Percentiles rank a stretch among this genome's conserved stretches.
Evolutionary conservation across 2,888 invertebrate species (phyloP).

Genomic region (Bombylius major): DNA sequence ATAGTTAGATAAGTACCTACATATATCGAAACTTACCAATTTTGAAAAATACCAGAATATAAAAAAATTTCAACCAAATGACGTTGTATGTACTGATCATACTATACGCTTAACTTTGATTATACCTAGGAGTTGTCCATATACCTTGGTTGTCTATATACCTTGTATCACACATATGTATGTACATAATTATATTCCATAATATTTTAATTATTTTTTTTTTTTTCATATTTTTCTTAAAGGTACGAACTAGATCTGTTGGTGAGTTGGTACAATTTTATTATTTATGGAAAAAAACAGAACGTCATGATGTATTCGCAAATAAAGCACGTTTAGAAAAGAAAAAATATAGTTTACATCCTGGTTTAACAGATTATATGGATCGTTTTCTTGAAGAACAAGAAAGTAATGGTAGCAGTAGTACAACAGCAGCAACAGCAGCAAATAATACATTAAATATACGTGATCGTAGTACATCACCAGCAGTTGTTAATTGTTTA

Average conservation of each 20-base stretch:
- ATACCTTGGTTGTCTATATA: too few species aligned
- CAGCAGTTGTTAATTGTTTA: neutral
- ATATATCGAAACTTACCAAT: too few species aligned
- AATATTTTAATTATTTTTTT: too few species aligned
- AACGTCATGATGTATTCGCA: slow-evolving; percentile 82
- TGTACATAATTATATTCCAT: too few species aligned
- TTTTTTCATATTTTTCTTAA: neutral
- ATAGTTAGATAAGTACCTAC: too few species aligned
- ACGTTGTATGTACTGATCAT: too few species aligned
- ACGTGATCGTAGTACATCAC: slow-evolving; percentile 7
- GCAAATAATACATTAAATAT: neutral
- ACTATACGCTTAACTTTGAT: too few species aligned
- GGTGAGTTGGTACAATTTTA: slow-evolving; percentile 95
- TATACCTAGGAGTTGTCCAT: too few species aligned
- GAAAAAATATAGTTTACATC: slow-evolving; percentile 83
- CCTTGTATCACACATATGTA: too few species aligned
- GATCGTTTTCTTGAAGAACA: slow-evolving; percentile 84
- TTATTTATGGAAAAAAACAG: slow-evolving; percentile 97
- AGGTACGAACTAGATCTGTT: slow-evolving; percentile 78
- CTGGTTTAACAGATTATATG: slow-evolving; percentile 89
- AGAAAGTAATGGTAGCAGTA: slow-evolving; percentile 32
- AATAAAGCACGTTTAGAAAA: slow-evolving; percentile 81
- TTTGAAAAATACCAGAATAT: too few species aligned
- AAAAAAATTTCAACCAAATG: too few species aligned
- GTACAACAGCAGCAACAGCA: neutral